Percentiles rank a stretch among this genome's conserved stretches.
phyloP scores from a whole-genome alignment of 1,140 invertebrate genomes.

The Physella acuta region DNA sequence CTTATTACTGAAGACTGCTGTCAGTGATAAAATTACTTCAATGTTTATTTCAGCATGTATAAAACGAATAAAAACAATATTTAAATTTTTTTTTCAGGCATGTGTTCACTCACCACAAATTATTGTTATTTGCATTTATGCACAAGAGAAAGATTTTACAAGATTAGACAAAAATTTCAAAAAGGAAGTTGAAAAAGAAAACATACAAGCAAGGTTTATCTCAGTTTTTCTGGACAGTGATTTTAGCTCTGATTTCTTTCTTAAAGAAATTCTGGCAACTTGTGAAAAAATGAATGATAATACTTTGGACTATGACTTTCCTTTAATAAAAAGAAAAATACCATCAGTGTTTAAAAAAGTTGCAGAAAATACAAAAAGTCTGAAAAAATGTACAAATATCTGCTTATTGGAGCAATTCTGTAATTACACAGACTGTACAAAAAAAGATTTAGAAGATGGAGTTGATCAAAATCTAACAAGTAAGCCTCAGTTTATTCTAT shows the following conservation, averaged over 20 bases:
- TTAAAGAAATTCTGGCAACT: neutral
- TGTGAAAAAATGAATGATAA: too few relatives aligned
- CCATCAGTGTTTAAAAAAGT: too few relatives aligned
- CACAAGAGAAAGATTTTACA: slow-evolving; percentile 4
- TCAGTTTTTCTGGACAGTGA: neutral
- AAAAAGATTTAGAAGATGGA: slow-evolving; percentile 5
- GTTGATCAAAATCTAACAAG: slow-evolving; percentile 6
- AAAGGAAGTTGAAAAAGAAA: neutral
- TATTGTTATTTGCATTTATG: slow-evolving; percentile 9
- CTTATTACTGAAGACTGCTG: too few relatives aligned
- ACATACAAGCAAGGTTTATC: neutral
- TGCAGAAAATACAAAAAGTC: neutral
- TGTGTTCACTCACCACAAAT: slow-evolving; percentile 9
- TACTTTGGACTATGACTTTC: too few relatives aligned
- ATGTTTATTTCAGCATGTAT: too few relatives aligned
- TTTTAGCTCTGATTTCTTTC: neutral
- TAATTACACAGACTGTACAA: neutral
- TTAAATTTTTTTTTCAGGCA: too few relatives aligned
- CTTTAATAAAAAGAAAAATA: too few relatives aligned
- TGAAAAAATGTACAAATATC: neutral
- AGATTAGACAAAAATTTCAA: neutral
- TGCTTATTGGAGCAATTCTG: slow-evolving; percentile 11
- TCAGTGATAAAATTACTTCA: too few relatives aligned
- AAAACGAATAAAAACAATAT: too few relatives aligned
- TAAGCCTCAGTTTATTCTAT: too few relatives aligned